These are phyloP conservation scores for Hydractinia echinata DNA, from an alignment of 30 jellyfish, hydroid and myxozoan species.

Conservation along the genomic window DNA sequence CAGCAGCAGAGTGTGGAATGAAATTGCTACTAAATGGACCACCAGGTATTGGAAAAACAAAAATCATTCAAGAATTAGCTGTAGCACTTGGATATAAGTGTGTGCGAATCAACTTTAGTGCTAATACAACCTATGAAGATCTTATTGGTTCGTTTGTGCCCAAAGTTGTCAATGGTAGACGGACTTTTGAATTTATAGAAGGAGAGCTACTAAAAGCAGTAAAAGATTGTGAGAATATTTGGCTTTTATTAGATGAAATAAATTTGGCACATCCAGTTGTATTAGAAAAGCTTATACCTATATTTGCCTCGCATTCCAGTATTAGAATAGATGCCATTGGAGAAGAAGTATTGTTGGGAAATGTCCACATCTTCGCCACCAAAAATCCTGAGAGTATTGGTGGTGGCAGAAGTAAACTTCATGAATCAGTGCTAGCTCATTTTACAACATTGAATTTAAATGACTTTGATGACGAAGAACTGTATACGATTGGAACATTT, in stretches of 20 bases:
- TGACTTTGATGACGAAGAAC: conserved; percentile 2
- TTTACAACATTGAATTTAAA: not conserved
- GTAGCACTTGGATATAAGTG: conserved; percentile 15
- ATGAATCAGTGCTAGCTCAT: not conserved
- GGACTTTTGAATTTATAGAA: not conserved
- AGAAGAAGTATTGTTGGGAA: not conserved
- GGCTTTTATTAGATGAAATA: conserved; percentile 23
- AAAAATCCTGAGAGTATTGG: conserved; percentile 23
- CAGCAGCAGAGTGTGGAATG: conserved; percentile 6
- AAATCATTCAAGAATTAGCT: conserved; percentile 1
- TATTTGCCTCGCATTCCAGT: conserved; percentile 4
- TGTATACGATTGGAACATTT: not conserved
- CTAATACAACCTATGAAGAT: conserved; percentile 16
- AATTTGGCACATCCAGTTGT: conserved; percentile 15
- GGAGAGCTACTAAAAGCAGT: conserved; percentile 5
- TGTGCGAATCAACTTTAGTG: conserved; percentile 8
- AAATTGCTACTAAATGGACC: conserved; percentile 19
- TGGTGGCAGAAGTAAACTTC: conserved; percentile 18
- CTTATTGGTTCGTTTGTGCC: conserved; percentile 23
- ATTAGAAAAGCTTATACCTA: conserved; percentile 17
- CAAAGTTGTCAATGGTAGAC: conserved; percentile 1
- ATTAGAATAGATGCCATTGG: conserved; percentile 17
- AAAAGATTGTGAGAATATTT: not conserved
- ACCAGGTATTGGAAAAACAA: conserved; percentile 25
- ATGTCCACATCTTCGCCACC: conserved; percentile 21